Conservation (phyloP, 1,140 invertebrate species). For the Leptestheria dahalacensis region DNA sequence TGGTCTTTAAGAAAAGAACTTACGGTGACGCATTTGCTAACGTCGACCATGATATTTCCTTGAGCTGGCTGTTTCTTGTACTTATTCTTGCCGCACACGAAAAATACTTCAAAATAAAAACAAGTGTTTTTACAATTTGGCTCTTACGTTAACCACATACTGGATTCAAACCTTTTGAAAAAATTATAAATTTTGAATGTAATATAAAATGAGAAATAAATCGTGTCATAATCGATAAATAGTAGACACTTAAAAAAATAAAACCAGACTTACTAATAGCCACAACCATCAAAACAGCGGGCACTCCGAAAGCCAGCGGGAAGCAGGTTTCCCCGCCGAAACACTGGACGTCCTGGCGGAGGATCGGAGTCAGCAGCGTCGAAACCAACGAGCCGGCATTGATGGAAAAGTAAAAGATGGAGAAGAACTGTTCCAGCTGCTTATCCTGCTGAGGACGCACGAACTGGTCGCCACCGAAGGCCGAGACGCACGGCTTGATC, state of each 20-base stretch:
- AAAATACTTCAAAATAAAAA: slow-evolving; percentile 46
- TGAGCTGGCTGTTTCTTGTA: slow-evolving; percentile 63
- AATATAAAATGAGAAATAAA: background rate
- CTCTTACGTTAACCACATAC: background rate
- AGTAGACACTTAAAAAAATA: background rate
- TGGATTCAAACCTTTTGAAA: background rate
- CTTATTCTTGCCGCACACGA: slow-evolving; percentile 52
- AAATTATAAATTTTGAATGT: background rate
- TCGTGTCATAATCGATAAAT: background rate
- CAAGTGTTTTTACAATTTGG: background rate
- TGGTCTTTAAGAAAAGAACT: slow-evolving; percentile 30
- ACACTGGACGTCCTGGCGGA: slow-evolving; percentile 61
- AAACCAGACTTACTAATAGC: slow-evolving; percentile 45
- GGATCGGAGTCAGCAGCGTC: slow-evolving; percentile 71
- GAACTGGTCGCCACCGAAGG: slow-evolving; percentile 96
- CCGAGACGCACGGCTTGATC: slow-evolving; percentile 93
- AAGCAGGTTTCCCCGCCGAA: slow-evolving; percentile 69
- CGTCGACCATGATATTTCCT: slow-evolving; percentile 66
- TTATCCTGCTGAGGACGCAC: slow-evolving; percentile 50
- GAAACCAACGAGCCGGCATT: slow-evolving; percentile 83
- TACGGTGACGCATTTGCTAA: slow-evolving; percentile 59
- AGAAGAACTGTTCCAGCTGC: slow-evolving; percentile 73
- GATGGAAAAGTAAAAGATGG: slow-evolving; percentile 85
- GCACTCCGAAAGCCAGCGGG: slow-evolving; percentile 79
- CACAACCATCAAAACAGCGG: slow-evolving; percentile 66